phyloP scores from a whole-genome alignment of 1,140 invertebrate genomes.

The Drosophila paulistorum region DNA sequence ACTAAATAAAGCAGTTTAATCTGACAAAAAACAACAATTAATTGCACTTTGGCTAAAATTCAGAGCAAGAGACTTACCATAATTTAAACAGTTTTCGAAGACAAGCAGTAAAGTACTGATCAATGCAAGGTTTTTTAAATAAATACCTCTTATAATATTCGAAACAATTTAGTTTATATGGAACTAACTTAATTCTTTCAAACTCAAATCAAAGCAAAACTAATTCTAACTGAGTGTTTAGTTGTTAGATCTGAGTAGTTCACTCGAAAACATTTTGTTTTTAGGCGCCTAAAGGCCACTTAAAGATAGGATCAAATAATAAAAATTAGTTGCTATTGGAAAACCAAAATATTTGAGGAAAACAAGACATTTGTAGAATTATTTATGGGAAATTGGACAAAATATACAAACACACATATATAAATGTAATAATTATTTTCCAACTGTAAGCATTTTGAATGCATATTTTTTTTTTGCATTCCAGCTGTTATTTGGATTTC shows the following conservation, averaged over 20 bases:
- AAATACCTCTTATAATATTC: not conserved
- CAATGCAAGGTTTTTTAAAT: not conserved
- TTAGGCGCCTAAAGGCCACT: no score
- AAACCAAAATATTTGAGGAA: no score
- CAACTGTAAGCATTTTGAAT: constrained; percentile 39
- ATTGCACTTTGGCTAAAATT: not conserved
- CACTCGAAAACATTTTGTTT: no score
- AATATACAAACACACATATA: no score
- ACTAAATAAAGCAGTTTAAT: not conserved
- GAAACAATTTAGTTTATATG: not conserved
- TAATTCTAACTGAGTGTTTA: no score
- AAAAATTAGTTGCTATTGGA: no score
- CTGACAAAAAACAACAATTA: not conserved
- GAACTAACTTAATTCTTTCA: not conserved
- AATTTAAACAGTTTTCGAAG: not conserved
- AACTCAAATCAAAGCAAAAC: no score
- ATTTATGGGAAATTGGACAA: not conserved
- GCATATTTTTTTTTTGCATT: no score
- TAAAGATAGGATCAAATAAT: no score
- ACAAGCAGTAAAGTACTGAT: not conserved
- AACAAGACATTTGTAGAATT: no score
- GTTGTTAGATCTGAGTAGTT: no score
- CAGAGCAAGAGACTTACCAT: not conserved
- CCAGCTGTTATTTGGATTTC: constrained; percentile 42
- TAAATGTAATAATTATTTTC: constrained; percentile 43